A percentile compares a stretch with the other conserved stretches of the same genome.
phyloP scores from a whole-genome alignment of 1,140 invertebrate genomes.

The Lethrus apterus region DNA sequence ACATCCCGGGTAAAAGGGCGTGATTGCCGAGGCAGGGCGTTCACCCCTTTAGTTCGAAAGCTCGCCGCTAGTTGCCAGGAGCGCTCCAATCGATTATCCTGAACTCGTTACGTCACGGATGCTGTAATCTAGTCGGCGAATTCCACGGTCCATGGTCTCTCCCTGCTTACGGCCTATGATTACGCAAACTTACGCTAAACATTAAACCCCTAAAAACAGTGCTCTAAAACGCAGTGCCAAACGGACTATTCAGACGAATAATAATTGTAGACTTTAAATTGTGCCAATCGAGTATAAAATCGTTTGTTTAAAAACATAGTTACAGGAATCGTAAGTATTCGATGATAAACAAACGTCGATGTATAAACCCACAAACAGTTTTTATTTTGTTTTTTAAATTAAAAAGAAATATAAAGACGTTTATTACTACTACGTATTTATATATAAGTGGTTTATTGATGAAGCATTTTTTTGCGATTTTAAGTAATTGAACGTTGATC shows the following conservation, averaged over 20 bases:
- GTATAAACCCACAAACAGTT: not conserved
- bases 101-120: slow-evolving; percentile 38
- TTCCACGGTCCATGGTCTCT: slow-evolving; percentile 19
- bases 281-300: no score
- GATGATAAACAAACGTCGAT: slow-evolving; percentile 10
- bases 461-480: slow-evolving; percentile 2
- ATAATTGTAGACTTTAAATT: no score
- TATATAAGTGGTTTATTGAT: not conserved
- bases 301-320: not conserved
- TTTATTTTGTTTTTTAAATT: not conserved
- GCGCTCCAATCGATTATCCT: slow-evolving; percentile 41
- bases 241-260: not conserved
- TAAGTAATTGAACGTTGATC: not conserved
- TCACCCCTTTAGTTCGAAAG: slow-evolving; percentile 33
- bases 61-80: slow-evolving; percentile 28
- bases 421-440: no score
- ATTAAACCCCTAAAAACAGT: slow-evolving; percentile 3
- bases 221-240: not conserved
- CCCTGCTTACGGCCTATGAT: slow-evolving; percentile 11
- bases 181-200: slow-evolving; percentile 1
- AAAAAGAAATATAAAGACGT: no score
- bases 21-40: slow-evolving; percentile 35
- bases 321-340: slow-evolving; percentile 8
- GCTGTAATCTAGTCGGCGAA: slow-evolving; percentile 35
- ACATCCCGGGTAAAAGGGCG: slow-evolving; percentile 24